phyloP scores from a whole-genome alignment of 2,113 vertebrate species.

The Ptilonorhynchus violaceus region DNA sequence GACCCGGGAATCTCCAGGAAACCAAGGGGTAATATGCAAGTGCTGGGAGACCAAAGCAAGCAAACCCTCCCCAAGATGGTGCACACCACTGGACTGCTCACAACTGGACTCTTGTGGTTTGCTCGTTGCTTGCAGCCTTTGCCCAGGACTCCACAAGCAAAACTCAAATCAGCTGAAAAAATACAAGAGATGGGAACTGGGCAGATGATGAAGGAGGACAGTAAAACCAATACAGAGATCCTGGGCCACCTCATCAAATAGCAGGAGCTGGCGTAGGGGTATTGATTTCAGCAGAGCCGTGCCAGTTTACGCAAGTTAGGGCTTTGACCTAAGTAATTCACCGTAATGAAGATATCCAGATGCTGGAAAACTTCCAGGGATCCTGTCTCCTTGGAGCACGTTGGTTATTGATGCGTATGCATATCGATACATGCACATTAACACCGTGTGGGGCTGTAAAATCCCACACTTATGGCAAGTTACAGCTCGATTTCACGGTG shows the following conservation, averaged over 20 bases:
- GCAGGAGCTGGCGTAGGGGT: background rate
- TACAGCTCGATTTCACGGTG: background rate
- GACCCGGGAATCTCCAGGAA: background rate
- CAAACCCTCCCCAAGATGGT: background rate
- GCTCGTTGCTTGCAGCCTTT: background rate
- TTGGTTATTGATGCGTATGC: background rate
- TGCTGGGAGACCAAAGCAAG: background rate
- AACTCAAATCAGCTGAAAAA: constrained; percentile 29
- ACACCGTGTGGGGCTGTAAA: background rate
- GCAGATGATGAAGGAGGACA: background rate
- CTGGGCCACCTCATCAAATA: constrained; percentile 1
- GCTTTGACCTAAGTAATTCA: constrained; percentile 3
- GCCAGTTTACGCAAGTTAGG: background rate
- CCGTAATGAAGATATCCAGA: background rate
- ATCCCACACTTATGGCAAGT: background rate
- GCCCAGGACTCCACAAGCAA: background rate
- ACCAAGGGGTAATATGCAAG: background rate
- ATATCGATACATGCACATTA: background rate
- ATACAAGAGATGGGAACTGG: background rate
- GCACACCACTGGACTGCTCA: background rate
- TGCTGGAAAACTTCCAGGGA: constrained; percentile 25
- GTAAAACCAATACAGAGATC: constrained; percentile 9
- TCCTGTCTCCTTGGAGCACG: background rate
- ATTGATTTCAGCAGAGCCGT: constrained; percentile 40
- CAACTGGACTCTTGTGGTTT: no score